A percentile compares a stretch with the other conserved stretches of the same genome.
Evolutionary conservation across 1,140 invertebrate species (phyloP).

Genomic region (Bombus superbus): DNA sequence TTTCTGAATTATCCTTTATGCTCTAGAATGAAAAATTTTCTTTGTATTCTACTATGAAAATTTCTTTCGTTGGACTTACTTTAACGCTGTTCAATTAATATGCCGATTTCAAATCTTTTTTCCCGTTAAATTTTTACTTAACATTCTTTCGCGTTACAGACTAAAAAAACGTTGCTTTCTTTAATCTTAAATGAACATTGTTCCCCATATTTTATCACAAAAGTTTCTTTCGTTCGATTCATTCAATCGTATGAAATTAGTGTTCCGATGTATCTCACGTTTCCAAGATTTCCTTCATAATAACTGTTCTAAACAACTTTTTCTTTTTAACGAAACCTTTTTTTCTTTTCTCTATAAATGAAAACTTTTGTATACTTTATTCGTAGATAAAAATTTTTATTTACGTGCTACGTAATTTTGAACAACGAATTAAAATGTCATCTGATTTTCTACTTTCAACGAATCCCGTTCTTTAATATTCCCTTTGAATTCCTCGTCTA

Average conservation of each 20-base stretch:
- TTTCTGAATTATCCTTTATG: neutral
- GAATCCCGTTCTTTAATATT: neutral
- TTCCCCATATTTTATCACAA: neutral
- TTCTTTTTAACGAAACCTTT: too few species aligned
- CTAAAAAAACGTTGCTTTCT: too few species aligned
- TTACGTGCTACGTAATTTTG: too few species aligned
- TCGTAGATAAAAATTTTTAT: neutral
- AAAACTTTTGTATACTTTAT: neutral
- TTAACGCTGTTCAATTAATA: too few species aligned
- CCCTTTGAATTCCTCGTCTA: too few species aligned
- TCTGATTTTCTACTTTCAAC: neutral
- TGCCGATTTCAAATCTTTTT: neutral
- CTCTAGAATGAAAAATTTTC: neutral
- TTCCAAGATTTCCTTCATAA: too few species aligned
- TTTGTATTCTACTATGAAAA: neutral
- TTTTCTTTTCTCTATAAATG: neutral
- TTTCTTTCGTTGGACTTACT: too few species aligned
- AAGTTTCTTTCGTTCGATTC: neutral
- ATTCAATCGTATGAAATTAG: neutral
- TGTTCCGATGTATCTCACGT: neutral
- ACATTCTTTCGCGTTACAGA: neutral
- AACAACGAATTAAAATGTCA: neutral
- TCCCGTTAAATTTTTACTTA: neutral
- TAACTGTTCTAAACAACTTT: too few species aligned
- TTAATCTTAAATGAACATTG: too few species aligned